These are phyloP conservation scores for Tineola bisselliella DNA, from an alignment of 2,888 invertebrate species.

Conservation along the genomic window DNA sequence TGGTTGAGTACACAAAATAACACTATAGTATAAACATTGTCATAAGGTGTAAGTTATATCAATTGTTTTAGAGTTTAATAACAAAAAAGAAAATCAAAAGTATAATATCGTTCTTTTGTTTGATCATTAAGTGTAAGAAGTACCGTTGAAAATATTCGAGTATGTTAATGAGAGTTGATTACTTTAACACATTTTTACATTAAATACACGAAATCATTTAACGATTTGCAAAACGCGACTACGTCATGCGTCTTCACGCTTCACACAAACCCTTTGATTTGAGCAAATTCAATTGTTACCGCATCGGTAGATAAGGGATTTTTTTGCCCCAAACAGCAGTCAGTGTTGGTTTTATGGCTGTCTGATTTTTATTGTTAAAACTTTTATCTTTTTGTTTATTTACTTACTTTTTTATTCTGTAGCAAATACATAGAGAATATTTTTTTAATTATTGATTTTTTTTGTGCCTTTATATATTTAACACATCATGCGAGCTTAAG, in stretches of 20 bases:
- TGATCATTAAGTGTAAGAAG: too few relatives aligned
- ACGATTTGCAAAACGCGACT: not conserved
- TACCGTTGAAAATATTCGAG: too few relatives aligned
- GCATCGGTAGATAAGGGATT: constrained; percentile 8
- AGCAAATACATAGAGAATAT: not conserved
- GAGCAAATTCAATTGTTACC: constrained; percentile 6
- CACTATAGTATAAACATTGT: too few relatives aligned
- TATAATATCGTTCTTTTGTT: too few relatives aligned
- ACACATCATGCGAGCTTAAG: too few relatives aligned
- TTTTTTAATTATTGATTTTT: too few relatives aligned
- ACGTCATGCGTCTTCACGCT: constrained; percentile 4
- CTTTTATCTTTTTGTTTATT: constrained; percentile 1
- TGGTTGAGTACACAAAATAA: too few relatives aligned
- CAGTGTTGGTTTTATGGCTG: constrained; percentile 8
- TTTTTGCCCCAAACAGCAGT: not conserved
- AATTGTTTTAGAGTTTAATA: too few relatives aligned
- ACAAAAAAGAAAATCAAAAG: too few relatives aligned
- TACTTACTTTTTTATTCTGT: not conserved
- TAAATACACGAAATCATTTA: not conserved
- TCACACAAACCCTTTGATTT: constrained; percentile 11
- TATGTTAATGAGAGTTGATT: not conserved
- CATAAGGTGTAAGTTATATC: too few relatives aligned
- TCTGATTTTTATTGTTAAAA: constrained; percentile 10
- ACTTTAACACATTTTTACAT: not conserved
- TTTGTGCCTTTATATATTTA: too few relatives aligned